Base-by-base conservation (phyloP, 92 coral and sea anemone genomes). In the Pocillopora meandrina region DNA sequence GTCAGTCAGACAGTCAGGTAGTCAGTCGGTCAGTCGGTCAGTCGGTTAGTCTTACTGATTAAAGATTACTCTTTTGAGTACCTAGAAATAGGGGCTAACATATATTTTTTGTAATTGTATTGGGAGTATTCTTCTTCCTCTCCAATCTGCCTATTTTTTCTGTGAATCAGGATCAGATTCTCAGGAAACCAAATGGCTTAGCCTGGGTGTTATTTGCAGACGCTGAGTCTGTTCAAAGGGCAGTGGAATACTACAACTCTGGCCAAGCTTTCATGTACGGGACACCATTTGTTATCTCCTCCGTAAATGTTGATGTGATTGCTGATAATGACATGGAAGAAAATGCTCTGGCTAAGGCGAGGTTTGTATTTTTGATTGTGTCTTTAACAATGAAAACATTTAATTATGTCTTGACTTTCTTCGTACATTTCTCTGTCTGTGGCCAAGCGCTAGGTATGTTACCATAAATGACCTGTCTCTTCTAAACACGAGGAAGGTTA, bases 251-350 rank as follows among this genome's bases (percentile, higher is more conserved):
- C 60, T 91, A 91, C 71, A 58, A 88, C 78, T 85, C 94, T 11
- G 94, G 92, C 57, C 92, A 91, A 87, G 94, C 94, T 19, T 69
- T 87, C 71, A 84, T 85, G 83, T 91, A 88, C 69, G 94, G 94
- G 12, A 86, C 91, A 21, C 92, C 94, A 61, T 88, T 88, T 61
- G 92, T 85, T 56, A 47, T 88, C 19, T 88, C 94, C 42, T 57
- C 81, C 20, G 74, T 91, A 14, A 72, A n/a, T 49, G 90, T 91
- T 31, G 83, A 81, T 57, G 83, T 91, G 23, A 55, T 36, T 23
- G 79, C 71, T 26, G 78, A 74, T 31, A 16, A 47, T 21, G 70
- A 59, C n/a, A 61, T 62, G 1, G 80, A 64, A 66, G 84, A 78
- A 21, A 78, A 76, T 16, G 75, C 82, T 9, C 80, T 84, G 52